Conservation (phyloP, 2,113 vertebrate species). For the Monopterus albus region DNA sequence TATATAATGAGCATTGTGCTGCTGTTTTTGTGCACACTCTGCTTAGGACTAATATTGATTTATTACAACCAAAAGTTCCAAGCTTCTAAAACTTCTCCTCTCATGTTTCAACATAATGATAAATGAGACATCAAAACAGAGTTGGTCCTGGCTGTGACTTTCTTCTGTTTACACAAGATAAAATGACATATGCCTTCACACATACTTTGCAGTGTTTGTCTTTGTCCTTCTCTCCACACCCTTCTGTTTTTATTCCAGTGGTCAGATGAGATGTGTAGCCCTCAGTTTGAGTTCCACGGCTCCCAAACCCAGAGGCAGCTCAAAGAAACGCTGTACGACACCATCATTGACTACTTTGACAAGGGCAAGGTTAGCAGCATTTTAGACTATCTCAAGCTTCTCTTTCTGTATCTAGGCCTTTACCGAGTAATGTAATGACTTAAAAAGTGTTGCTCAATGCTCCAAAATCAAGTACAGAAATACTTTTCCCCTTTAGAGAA, state of each 20-base stretch:
- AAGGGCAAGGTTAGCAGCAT: constrained; percentile 91
- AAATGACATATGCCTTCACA: background rate
- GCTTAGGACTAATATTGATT: constrained; percentile 42
- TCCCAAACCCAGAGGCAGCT: constrained; percentile 93
- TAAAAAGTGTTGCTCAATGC: too few relatives aligned
- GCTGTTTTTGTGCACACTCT: constrained; percentile 6
- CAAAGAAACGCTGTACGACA: constrained; percentile 93
- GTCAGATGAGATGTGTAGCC: constrained; percentile 85
- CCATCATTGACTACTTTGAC: constrained; percentile 97
- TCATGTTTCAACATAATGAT: constrained; percentile 35
- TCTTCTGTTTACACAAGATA: constrained; percentile 18
- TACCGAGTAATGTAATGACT: too few relatives aligned
- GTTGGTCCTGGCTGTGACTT: background rate
- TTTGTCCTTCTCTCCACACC: background rate
- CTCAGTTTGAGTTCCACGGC: constrained; percentile 91
- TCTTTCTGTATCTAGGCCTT: too few relatives aligned
- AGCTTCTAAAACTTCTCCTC: constrained; percentile 12
- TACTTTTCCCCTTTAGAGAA: too few relatives aligned
- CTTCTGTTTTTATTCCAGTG: constrained; percentile 66
- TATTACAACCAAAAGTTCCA: constrained; percentile 27
- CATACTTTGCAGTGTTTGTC: background rate
- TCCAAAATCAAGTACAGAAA: too few relatives aligned
- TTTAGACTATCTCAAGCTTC: background rate
- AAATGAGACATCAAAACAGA: constrained; percentile 13
- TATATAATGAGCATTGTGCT: constrained; percentile 24